A percentile compares a stretch with the other conserved stretches of the same genome.
Conservation (phyloP, 2,797 vertebrate genomes). For the Eulemur coronatus region DNA sequence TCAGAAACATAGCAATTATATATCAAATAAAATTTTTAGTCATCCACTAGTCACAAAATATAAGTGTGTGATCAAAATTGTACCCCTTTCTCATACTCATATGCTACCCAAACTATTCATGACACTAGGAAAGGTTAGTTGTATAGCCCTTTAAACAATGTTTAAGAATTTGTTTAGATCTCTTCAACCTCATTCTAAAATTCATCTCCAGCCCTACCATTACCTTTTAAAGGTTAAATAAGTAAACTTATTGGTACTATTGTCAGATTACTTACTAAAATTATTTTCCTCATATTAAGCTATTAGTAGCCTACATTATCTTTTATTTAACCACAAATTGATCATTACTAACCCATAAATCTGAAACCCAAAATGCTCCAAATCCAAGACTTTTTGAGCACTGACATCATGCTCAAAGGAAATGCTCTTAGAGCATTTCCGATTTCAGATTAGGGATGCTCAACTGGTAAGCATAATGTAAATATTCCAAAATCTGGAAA, state of each 20-base stretch:
- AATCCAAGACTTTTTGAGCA: neutral
- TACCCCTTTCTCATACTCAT: neutral
- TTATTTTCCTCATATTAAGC: neutral
- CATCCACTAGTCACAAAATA: neutral
- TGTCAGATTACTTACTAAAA: neutral
- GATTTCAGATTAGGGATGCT: neutral
- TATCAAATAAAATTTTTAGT: neutral
- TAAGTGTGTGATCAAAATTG: neutral
- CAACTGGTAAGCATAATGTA: neutral
- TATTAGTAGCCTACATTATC: neutral
- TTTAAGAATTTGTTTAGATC: neutral
- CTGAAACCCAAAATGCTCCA: neutral
- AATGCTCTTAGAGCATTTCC: neutral
- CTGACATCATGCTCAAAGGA: neutral
- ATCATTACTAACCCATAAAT: neutral
- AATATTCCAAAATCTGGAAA: neutral
- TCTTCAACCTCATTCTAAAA: constrained; percentile 16
- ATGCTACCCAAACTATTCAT: neutral
- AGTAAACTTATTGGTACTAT: neutral
- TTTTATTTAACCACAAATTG: neutral
- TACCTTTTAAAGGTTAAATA: neutral
- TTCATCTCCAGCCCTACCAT: neutral
- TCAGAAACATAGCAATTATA: neutral
- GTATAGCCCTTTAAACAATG: neutral
- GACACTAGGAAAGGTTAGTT: neutral